These are phyloP conservation scores for Atherix ibis DNA, from an alignment of 2,888 invertebrate species.

Conservation along the genomic window DNA sequence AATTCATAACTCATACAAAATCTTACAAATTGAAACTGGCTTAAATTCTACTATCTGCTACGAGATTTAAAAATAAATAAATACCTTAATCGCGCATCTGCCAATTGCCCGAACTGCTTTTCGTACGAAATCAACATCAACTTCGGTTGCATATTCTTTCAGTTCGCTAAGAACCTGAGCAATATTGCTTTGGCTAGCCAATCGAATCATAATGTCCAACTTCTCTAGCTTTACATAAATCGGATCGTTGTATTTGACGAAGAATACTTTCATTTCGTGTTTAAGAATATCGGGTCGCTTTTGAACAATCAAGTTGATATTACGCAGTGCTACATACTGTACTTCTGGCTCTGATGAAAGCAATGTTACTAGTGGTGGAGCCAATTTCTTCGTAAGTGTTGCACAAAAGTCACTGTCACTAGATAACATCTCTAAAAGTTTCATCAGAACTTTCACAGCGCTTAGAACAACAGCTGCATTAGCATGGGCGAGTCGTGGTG, in stretches of 20 bases:
- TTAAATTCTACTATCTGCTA: too few species aligned
- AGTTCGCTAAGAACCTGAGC: slow-evolving; percentile 95
- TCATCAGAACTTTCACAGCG: slow-evolving; percentile 96
- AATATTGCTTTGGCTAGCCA: slow-evolving; percentile 95
- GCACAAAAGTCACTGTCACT: slow-evolving; percentile 86
- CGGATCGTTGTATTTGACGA: slow-evolving; percentile 99
- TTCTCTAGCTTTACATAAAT: slow-evolving; percentile 99
- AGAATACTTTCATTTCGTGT: slow-evolving; percentile 99
- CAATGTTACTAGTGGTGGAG: slow-evolving; percentile 96
- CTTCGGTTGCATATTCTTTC: slow-evolving; percentile 98
- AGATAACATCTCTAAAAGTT: slow-evolving; percentile 93
- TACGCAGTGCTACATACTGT: slow-evolving; percentile 94
- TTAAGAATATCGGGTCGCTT: slow-evolving; percentile 97
- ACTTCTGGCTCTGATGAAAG: slow-evolving; percentile 98
- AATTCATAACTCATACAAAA: too few species aligned
- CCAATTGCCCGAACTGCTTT: slow-evolving; percentile 98
- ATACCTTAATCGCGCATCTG: slow-evolving; percentile 88
- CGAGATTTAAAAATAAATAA: slow-evolving; percentile 18
- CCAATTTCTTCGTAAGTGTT: slow-evolving; percentile 88
- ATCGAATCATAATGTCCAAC: slow-evolving; percentile 95
- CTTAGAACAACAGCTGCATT: slow-evolving; percentile 98
- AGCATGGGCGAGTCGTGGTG: slow-evolving; percentile 93
- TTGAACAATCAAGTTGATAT: slow-evolving; percentile 98
- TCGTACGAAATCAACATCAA: slow-evolving; percentile 98
- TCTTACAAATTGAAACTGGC: too few species aligned